Evolutionary conservation across 2,888 invertebrate species (phyloP).

Genomic region (Glyphotaelius pellucidus): DNA sequence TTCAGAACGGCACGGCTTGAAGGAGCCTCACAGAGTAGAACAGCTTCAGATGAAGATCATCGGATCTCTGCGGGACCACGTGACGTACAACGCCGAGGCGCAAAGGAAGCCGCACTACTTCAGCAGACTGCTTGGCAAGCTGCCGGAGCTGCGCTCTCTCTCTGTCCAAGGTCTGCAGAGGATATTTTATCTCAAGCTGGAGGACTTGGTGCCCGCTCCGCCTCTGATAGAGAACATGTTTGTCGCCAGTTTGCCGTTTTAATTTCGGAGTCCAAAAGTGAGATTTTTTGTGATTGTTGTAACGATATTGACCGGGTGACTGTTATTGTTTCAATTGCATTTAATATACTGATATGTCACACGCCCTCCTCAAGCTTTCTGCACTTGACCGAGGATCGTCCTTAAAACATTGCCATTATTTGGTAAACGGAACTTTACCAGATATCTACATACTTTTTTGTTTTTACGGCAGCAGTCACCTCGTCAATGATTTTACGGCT

Average conservation of each 20-base stretch:
- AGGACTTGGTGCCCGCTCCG: constrained; percentile 94
- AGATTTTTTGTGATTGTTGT: not conserved
- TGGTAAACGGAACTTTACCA: not conserved
- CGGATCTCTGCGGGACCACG: constrained; percentile 96
- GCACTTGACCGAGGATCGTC: not conserved
- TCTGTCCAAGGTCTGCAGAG: constrained; percentile 96
- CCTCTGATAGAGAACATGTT: constrained; percentile 97
- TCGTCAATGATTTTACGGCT: constrained; percentile 27
- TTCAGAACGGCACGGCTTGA: constrained; percentile 94
- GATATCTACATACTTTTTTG: not conserved
- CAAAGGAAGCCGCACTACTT: constrained; percentile 95
- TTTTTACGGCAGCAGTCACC: constrained; percentile 35
- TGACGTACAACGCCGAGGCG: constrained; percentile 93
- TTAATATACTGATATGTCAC: not conserved
- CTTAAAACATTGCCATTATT: constrained; percentile 16
- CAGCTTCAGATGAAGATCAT: constrained; percentile 98
- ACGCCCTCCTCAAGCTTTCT: not conserved
- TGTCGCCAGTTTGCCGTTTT: constrained; percentile 95
- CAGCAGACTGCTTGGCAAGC: constrained; percentile 93
- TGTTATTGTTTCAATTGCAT: constrained; percentile 17
- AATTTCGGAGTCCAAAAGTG: constrained; percentile 67
- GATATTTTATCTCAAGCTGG: constrained; percentile 95
- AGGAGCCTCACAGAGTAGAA: constrained; percentile 94
- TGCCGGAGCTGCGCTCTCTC: constrained; percentile 94
- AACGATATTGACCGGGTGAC: constrained; percentile 5